phyloP scores from a whole-genome alignment of 2,888 invertebrate species.

The Clunio marinus region DNA sequence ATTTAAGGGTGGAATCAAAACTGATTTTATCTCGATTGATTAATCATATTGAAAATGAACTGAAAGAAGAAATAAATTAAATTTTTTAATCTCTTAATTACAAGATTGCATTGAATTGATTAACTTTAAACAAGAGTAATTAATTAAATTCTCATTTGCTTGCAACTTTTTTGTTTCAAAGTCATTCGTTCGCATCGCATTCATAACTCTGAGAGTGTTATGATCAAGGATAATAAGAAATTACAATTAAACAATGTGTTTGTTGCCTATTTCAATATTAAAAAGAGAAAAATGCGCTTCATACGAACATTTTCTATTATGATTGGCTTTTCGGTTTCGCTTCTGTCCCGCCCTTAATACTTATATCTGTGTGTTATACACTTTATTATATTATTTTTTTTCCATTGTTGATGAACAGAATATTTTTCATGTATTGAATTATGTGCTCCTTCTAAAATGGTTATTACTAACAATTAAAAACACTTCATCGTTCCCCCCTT shows the following conservation, averaged over 20 bases:
- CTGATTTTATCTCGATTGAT: neutral
- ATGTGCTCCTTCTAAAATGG: neutral
- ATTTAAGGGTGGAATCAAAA: neutral
- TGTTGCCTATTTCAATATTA: neutral
- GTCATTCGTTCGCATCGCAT: no score
- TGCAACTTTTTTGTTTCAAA: no score
- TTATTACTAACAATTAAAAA: neutral
- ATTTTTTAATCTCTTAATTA: no score
- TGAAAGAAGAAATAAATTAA: no score
- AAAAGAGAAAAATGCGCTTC: neutral
- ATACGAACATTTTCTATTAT: neutral
- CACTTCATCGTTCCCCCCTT: neutral
- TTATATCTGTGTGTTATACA: slow-evolving; percentile 21
- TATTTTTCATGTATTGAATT: slow-evolving; percentile 19
- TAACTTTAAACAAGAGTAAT: no score
- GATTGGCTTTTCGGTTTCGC: slow-evolving; percentile 30
- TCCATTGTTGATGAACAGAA: neutral
- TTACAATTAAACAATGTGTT: neutral
- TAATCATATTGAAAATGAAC: neutral
- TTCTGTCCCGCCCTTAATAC: slow-evolving; percentile 36
- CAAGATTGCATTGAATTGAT: no score
- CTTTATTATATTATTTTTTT: slow-evolving; percentile 1
- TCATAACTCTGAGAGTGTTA: no score
- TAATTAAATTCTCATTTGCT: no score
- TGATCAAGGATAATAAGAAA: neutral